Base-by-base conservation (phyloP, 2,888 invertebrate species). In the Acronicta aceris region DNA sequence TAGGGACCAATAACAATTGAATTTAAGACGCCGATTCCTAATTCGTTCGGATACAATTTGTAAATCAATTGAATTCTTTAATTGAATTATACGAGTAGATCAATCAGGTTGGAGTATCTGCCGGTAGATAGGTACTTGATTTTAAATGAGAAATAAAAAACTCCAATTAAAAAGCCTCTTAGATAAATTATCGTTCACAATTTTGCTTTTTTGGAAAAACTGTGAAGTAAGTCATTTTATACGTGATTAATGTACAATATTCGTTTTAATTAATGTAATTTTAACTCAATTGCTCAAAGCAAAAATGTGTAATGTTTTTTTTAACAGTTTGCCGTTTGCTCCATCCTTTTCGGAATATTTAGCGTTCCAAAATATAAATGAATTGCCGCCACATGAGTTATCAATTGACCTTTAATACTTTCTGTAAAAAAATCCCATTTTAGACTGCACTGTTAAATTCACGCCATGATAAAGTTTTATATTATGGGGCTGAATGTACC, bases 11-110 rank as follows among this genome's bases (percentile, higher is more conserved):
- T 57, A 63, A 68, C 59, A 74, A 74, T 64, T 49, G 57, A 78
- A 68, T 68, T 70, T 54, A 62, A 64, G 63, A 63, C 60, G 65
- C 49, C 54, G 48, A 58, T 63, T 42, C 48, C 59, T 54, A 71
- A 59, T 63, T 75, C 50, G 51, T 62, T 59, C 40, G 46, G 47
- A 65, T 61, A 56, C 74, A 58, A 74, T 78, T 69, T 69, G 55
- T 53, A 78, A 78, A 67, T 68, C 64, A 71, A 76, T 74, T 68
- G 67, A 66, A 61, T 62, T 62, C 59, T 64, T 71, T 81, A 83
- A 83, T 82, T 79, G 75, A 79, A 77, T 78, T 74, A n/a, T n/a
- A 82, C 21, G 21, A 3, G 4, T 79, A 77, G 71, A 82, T 84
- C 75, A 80, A 81, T 79, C 76, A 68, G 54, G 53, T 55, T 74